A percentile compares a stretch with the other conserved stretches of the same genome.
Conservation (phyloP, 2,113 vertebrate species). For the Coturnix japonica region DNA sequence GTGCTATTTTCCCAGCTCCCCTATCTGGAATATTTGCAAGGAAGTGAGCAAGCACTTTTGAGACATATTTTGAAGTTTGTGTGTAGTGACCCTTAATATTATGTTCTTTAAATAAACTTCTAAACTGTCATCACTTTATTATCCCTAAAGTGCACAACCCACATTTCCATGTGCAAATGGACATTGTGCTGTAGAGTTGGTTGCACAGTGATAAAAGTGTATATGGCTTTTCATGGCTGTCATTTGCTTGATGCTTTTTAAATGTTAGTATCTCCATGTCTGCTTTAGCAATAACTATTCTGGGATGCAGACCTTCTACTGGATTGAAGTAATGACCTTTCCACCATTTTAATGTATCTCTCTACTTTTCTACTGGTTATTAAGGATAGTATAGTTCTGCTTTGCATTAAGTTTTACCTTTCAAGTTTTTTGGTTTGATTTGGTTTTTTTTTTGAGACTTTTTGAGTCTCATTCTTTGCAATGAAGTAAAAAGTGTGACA, state of each 20-base stretch:
- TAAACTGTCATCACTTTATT: not conserved
- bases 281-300: not conserved
- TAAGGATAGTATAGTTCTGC: slow-evolving; percentile 11
- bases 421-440: not conserved
- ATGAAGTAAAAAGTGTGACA: slow-evolving; percentile 79
- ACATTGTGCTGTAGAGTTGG: not conserved
- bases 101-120: not conserved
- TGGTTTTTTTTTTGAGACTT: not conserved
- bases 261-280: not conserved
- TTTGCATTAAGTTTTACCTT: slow-evolving; percentile 45
- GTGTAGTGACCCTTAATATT: not conserved
- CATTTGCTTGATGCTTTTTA: not conserved
- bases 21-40: not conserved
- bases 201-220: not conserved
- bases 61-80: not conserved
- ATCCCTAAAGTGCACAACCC: not conserved
- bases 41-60: not conserved
- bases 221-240: not conserved
- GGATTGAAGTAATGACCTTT: not conserved
- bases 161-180: not conserved
- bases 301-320: not conserved
- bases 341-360: not conserved
- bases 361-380: not conserved
- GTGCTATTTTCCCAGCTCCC: not conserved
- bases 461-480: slow-evolving; percentile 47